phyloP scores from a whole-genome alignment of 2,797 vertebrate genomes.

The Sebastes vulpes region DNA sequence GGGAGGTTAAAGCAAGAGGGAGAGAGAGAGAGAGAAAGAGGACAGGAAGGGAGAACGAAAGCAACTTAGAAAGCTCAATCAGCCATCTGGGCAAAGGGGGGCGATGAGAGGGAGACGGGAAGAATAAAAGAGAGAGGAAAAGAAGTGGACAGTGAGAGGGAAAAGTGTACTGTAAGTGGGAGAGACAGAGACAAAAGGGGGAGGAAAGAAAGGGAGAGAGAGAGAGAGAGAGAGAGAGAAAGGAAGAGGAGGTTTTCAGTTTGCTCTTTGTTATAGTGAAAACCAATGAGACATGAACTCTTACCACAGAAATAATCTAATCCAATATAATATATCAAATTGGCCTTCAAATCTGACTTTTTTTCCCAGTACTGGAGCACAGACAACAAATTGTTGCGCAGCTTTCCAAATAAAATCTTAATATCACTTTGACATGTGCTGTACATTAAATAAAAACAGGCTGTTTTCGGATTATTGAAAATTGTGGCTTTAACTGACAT shows the following conservation, averaged over 20 bases:
- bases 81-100: slow-evolving; percentile 33
- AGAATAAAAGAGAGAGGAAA: slow-evolving; percentile 16
- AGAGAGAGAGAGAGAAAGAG: slow-evolving; percentile 6
- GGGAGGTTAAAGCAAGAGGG: slow-evolving; percentile 34
- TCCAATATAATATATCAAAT: background rate
- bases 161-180: slow-evolving; percentile 11
- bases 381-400: background rate
- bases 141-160: slow-evolving; percentile 10
- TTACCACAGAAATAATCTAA: background rate
- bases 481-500: background rate
- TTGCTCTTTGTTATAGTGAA: slow-evolving; percentile 50
- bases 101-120: slow-evolving; percentile 34
- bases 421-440: background rate
- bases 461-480: background rate
- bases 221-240: background rate
- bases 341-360: slow-evolving; percentile 1
- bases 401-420: background rate
- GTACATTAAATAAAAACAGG: background rate
- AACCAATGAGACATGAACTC: slow-evolving; percentile 7
- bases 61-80: slow-evolving; percentile 23
- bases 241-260: slow-evolving; percentile 3
- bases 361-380: background rate
- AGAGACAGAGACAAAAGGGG: slow-evolving; percentile 19
- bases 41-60: background rate
- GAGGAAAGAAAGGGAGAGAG: background rate